Evolutionary conservation across 2,888 invertebrate species (phyloP), one percentile per base, ranked within the genome.

Genomic region (Lepidonotus clava): DNA sequence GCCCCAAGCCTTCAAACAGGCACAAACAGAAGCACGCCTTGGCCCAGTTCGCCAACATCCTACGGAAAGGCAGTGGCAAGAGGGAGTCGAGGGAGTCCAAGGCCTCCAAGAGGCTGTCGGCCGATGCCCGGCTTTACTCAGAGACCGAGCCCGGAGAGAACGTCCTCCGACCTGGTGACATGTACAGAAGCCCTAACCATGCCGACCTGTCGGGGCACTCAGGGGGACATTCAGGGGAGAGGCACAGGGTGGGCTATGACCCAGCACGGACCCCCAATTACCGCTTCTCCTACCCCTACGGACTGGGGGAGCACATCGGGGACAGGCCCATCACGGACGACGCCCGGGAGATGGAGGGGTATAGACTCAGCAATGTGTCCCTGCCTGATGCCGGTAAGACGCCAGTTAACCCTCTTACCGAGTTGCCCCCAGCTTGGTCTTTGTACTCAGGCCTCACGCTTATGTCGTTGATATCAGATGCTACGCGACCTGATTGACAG

Each of bases 251-350:
- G 46, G 46, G 46, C 8, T 71, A 71, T n/a, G 71, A 71, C 38
- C 32, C 67, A 6, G 24, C 8, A 5, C 71, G 38, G 36, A 1
- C 38, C 18, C 71, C 1, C 18, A 71, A n/a, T 24, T 71, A 71
- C 71, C 71, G 71, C 71, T 80, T 80, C 51, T 80, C 80, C 80
- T 80, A 80, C 80, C 80, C 80, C 28, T 80, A 80, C 46, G 71
- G 71, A 4, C 71, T 71, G 36, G 71, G 71, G 14, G 71, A 36
- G 18, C 36, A 71, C 18, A 38, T 24, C 24, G 61, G 2, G 28
- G 61, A 61, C 61, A 24, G 61, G 28, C 61, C 61, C 24, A 61
- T 61, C 24, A 61, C 61, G 11, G 61, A 61, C 24, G 61, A 61
- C 24, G 61, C 28, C 61, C 61, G 61, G 11, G 61, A 61, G 61